Evolutionary conservation across 2,888 invertebrate species (phyloP), one percentile per base, ranked within the genome.

Genomic region (Brachyopa scutellaris): DNA sequence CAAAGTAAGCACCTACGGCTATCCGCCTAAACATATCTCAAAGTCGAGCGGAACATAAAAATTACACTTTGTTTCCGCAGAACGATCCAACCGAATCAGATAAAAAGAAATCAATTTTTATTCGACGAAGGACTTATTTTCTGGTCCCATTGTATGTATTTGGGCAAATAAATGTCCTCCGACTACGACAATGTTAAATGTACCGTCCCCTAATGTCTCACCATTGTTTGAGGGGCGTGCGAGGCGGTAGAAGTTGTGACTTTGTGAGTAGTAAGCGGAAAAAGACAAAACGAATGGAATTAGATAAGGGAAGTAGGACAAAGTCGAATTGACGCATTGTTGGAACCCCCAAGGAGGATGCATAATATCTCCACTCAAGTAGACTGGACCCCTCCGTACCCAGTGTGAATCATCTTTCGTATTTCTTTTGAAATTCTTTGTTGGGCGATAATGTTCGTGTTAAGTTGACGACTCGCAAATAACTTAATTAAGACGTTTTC

Each of bases 271-370:
- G 66, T 57, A 66, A 74, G 64, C 49, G 55, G 49, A 66, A 73
- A 79, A 61, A 51, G 36, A 67, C 55, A 40, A 59, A 74, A 59
- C 64, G 59, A 64, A 69, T 51, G 36, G 55, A 76, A 70, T 76
- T 57, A 38, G 76, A 80, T 80, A 80, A 80, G 59, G 64, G 59
- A 80, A 76, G 64, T 69, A 51, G 80, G 76, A 64, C 80, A 70
- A 64, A 69, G 45, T 40, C 64, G 64, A 80, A 55, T 47, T 67
- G 79, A 66, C 64, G 42, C 53, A 42, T 61, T 31, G 59, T 61
- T 61, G 21, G 26, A 13, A 55, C 21, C 15, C 36, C 5, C 2
- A 45, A 45, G 23, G 26, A 38, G 42, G 19, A 33, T 72, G 61
- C 62, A 73, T 19, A 53, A 26, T 38, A 53, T 23, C 29, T 26